A percentile compares a stretch with the other conserved stretches of the same genome.
Evolutionary conservation across 2,113 vertebrate genomes (phyloP).

Genomic region (Anhinga anhinga): DNA sequence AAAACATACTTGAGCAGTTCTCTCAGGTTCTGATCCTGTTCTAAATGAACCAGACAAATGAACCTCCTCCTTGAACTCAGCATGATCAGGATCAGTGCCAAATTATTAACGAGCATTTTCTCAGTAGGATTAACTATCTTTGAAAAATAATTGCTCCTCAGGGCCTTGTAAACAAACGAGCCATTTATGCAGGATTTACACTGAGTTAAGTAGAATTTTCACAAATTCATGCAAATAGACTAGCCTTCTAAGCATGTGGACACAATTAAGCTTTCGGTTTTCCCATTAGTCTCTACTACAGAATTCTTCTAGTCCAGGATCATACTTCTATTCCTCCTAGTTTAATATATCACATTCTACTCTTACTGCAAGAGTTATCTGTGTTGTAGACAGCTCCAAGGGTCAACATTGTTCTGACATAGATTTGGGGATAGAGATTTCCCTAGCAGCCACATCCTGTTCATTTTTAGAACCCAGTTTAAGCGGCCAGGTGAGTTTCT

Average conservation of each 20-base stretch:
- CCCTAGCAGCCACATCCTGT: background rate
- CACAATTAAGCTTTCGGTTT: background rate
- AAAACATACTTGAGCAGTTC: background rate
- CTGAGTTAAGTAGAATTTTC: background rate
- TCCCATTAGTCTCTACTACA: background rate
- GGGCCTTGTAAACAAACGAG: background rate
- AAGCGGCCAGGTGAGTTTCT: background rate
- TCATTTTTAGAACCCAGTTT: background rate
- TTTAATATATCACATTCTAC: background rate
- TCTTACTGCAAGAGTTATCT: background rate
- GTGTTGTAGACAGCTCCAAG: background rate
- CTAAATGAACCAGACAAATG: constrained; percentile 1
- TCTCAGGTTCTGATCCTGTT: background rate
- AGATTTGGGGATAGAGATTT: background rate
- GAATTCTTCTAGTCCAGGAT: background rate
- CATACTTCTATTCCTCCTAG: background rate
- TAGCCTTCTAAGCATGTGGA: background rate
- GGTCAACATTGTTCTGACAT: background rate
- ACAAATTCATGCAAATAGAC: background rate
- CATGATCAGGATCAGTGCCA: background rate
- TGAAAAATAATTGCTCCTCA: constrained; percentile 27
- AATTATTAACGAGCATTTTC: constrained; percentile 28
- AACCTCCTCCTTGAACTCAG: background rate
- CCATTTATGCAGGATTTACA: constrained; percentile 1
- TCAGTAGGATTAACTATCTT: constrained; percentile 13